Evolutionary conservation across 2,797 vertebrate species (phyloP).

Genomic region (Leucoraja ocellata): DNA sequence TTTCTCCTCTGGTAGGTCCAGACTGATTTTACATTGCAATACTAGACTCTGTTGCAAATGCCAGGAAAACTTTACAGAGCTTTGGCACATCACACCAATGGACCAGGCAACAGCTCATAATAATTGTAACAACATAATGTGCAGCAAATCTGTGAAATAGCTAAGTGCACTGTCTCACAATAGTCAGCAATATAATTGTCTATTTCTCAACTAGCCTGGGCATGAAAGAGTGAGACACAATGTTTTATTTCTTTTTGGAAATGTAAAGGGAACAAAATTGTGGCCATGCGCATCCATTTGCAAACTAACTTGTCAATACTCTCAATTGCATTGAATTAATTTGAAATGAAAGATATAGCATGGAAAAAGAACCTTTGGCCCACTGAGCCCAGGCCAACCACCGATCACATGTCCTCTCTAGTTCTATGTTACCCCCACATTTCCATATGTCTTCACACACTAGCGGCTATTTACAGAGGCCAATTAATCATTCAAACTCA

Average conservation of each 20-base stretch:
- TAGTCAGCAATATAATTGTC: not conserved
- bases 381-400: no score
- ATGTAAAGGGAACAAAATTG: not conserved
- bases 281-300: not conserved
- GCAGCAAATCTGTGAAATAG: not conserved
- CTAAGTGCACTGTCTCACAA: not conserved
- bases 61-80: not conserved
- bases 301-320: not conserved
- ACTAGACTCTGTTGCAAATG: not conserved
- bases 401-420: no score
- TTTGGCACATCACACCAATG: not conserved
- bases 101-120: not conserved
- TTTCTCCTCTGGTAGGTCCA: not conserved
- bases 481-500: no score
- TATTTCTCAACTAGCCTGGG: not conserved
- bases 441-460: no score
- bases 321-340: not conserved
- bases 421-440: no score
- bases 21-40: not conserved
- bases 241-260: not conserved
- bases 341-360: no score
- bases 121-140: not conserved
- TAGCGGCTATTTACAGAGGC: no score
- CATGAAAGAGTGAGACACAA: not conserved
- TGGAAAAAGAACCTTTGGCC: no score